Evolutionary conservation across 2,888 invertebrate species (phyloP), one percentile per base, ranked within the genome.

Genomic region (Blera fallax): DNA sequence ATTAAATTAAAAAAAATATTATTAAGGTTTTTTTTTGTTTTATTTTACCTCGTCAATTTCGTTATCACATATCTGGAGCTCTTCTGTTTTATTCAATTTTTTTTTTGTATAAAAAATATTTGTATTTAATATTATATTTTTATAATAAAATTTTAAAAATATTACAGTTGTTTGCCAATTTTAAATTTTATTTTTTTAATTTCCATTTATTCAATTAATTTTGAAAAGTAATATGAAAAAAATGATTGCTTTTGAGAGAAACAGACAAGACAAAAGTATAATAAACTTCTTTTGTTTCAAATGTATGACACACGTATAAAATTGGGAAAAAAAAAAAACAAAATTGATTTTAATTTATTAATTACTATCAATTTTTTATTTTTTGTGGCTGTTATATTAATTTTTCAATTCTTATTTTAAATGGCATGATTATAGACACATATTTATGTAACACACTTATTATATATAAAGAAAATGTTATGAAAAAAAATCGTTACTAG

Each of bases 61-160:
- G 89, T 90, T 90, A 90, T 90, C 90, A 90, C 90, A 90, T 90
- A 88, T 90, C 90, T 90, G 90, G 90, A 90, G 90, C 90, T 90
- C 90, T 91, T 89, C 89, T 89, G 77, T 82, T 82, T 67, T 82
- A 76, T 87, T 87, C 64, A 69, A 88, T 76, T 79, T 82, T 84
- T 87, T 76, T 79, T 82, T 84, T 87, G 84, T 82, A 87, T 87
- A 79, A 84, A 88, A 87, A 87, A 80, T 87, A 89, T 87, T 84
- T 84, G 88, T 73, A 88, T 79, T 70, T 85, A 87, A 88, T 89
- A 69, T 2, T 32, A 29, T 24, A n/a, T 56, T 48, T 24, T 67
- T 58, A 45, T 73, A 56, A 48, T 40, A 87, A 89, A 74, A 73
- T 62, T 80, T 76, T 69, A 43, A 76, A 87, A 82, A 82, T 87